These are phyloP conservation scores for Fragum sueziense DNA, from an alignment of 2,888 invertebrate genomes.

Conservation along the genomic window DNA sequence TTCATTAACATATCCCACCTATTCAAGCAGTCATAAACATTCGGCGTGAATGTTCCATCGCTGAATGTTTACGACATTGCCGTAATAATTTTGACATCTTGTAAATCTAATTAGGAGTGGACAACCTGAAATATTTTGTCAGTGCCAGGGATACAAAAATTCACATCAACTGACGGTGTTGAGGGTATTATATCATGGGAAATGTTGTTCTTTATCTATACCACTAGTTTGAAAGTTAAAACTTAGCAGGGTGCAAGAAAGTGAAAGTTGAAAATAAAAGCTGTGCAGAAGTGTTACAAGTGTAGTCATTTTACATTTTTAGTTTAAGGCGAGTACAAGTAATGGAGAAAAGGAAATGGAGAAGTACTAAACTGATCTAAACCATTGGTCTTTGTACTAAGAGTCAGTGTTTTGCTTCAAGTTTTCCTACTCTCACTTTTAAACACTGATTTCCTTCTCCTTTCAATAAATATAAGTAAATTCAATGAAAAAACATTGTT, in stretches of 20 bases:
- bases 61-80: too few species aligned
- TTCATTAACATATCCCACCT: too few species aligned
- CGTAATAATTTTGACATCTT: too few species aligned
- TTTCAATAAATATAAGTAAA: background rate
- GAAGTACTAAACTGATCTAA: background rate
- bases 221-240: background rate
- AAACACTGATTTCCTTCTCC: background rate
- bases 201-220: too few species aligned
- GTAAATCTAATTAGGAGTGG: too few species aligned
- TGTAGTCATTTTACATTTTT: background rate
- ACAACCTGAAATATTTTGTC: too few species aligned
- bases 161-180: too few species aligned
- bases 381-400: background rate
- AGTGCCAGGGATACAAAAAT: too few species aligned
- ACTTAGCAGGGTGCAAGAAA: conserved; percentile 15
- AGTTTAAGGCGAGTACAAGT: background rate
- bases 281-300: conserved; percentile 9
- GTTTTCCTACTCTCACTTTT: background rate
- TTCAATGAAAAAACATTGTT: background rate
- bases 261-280: conserved; percentile 6
- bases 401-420: background rate
- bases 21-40: too few species aligned
- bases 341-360: background rate
- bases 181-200: too few species aligned
- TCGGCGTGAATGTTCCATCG: too few species aligned